Conservation (phyloP, 2,888 invertebrate genomes). For the Serripes groenlandicus region DNA sequence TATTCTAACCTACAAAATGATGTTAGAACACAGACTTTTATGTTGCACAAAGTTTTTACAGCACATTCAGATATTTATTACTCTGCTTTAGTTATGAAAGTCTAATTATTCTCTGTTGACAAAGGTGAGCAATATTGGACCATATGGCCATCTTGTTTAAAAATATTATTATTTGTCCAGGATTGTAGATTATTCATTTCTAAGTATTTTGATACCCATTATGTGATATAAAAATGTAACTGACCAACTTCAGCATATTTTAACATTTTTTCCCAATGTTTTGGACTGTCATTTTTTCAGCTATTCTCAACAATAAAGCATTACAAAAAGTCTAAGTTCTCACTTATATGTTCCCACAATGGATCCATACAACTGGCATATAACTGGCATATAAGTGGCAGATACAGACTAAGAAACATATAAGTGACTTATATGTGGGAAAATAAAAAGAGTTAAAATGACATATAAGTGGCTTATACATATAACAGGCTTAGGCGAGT, state of each 20-base stretch:
- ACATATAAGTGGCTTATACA: background rate
- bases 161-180: background rate
- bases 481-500: background rate
- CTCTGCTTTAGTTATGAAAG: background rate
- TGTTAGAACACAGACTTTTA: background rate
- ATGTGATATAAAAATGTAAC: background rate
- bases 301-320: background rate
- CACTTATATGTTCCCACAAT: background rate
- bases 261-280: background rate
- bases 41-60: background rate
- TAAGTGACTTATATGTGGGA: background rate
- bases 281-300: background rate
- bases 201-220: constrained; percentile 4
- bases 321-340: background rate
- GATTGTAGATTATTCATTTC: background rate
- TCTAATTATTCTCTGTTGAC: background rate
- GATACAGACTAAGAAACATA: background rate
- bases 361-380: background rate
- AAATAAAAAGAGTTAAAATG: background rate
- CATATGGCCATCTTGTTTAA: no score
- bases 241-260: background rate
- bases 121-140: background rate
- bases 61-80: background rate
- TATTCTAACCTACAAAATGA: background rate
- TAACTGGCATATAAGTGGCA: background rate